Evolutionary conservation across 1,140 invertebrate species (phyloP).

Genomic region (Nymphalis io): DNA sequence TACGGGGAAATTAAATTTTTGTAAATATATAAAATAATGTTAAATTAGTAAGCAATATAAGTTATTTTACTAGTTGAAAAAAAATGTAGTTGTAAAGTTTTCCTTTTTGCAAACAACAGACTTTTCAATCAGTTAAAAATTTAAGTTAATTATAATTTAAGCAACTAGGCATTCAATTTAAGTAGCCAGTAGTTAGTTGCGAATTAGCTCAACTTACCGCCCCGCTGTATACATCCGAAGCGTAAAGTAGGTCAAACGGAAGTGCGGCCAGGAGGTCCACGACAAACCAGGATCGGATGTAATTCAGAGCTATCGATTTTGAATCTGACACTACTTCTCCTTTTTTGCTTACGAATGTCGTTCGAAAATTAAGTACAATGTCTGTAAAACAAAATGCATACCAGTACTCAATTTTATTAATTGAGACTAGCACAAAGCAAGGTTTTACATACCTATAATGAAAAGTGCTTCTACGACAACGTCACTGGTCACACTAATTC

Average conservation of each 20-base stretch:
- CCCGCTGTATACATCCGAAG: constrained; percentile 90
- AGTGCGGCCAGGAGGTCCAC: constrained; percentile 97
- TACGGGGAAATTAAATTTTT: constrained; percentile 25
- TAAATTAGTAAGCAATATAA: too few relatives aligned
- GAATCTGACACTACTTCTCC: constrained; percentile 98
- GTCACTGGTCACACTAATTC: constrained; percentile 94
- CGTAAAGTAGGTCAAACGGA: constrained; percentile 97
- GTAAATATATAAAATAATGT: constrained; percentile 9
- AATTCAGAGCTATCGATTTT: constrained; percentile 93
- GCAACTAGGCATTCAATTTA: constrained; percentile 49
- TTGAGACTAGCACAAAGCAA: not conserved
- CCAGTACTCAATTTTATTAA: not conserved
- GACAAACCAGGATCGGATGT: constrained; percentile 97
- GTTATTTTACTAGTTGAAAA: not conserved
- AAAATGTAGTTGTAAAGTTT: not conserved
- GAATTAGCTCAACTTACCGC: constrained; percentile 84
- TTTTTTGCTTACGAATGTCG: constrained; percentile 98
- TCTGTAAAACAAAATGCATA: constrained; percentile 83
- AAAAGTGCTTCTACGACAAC: constrained; percentile 97
- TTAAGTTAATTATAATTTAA: constrained; percentile 44
- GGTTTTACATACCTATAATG: constrained; percentile 88
- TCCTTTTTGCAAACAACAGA: constrained; percentile 5
- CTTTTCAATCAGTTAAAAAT: constrained; percentile 31
- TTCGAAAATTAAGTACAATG: constrained; percentile 98
- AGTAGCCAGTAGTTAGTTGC: constrained; percentile 37